Conservation (phyloP, 2,888 invertebrate species). For the Volucella bombylans region DNA sequence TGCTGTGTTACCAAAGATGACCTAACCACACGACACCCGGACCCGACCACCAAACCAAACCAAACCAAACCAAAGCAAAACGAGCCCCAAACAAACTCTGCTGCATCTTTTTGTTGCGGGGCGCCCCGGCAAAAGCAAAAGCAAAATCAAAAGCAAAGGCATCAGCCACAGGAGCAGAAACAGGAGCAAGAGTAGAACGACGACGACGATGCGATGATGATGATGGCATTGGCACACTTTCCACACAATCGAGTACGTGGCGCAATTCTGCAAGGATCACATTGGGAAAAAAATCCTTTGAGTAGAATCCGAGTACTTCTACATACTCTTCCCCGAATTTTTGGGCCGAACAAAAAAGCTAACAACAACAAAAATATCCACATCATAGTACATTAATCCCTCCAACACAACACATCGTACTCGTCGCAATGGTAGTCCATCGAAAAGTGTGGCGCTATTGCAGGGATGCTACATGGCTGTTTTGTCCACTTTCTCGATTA, state of each 20-base stretch:
- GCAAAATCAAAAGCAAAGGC: too few species aligned
- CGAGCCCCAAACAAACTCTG: slow-evolving; percentile 44
- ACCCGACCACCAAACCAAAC: slow-evolving; percentile 57
- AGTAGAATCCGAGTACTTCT: slow-evolving; percentile 37
- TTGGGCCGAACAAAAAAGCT: slow-evolving; percentile 13
- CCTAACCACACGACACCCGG: slow-evolving; percentile 70
- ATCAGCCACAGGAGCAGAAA: too few species aligned
- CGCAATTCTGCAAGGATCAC: slow-evolving; percentile 68
- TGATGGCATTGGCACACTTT: slow-evolving; percentile 74
- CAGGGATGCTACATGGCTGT: slow-evolving; percentile 27
- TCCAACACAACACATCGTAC: slow-evolving; percentile 33
- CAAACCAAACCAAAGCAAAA: slow-evolving; percentile 41
- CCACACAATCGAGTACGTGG: slow-evolving; percentile 72
- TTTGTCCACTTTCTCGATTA: slow-evolving; percentile 73
- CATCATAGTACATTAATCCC: slow-evolving; percentile 66
- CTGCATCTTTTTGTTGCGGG: slow-evolving; percentile 66
- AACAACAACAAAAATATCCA: slow-evolving; percentile 11
- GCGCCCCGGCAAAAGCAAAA: slow-evolving; percentile 9
- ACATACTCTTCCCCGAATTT: slow-evolving; percentile 12
- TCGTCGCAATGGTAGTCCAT: slow-evolving; percentile 34
- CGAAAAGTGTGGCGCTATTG: slow-evolving; percentile 49
- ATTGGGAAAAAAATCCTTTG: slow-evolving; percentile 67
- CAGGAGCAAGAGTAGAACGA: too few species aligned
- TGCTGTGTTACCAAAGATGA: slow-evolving; percentile 69
- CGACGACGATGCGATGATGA: slow-evolving; percentile 55